These are phyloP conservation scores for Caenorhabditis inopinata DNA, from an alignment of 1,140 invertebrate species.

Conservation along the genomic window DNA sequence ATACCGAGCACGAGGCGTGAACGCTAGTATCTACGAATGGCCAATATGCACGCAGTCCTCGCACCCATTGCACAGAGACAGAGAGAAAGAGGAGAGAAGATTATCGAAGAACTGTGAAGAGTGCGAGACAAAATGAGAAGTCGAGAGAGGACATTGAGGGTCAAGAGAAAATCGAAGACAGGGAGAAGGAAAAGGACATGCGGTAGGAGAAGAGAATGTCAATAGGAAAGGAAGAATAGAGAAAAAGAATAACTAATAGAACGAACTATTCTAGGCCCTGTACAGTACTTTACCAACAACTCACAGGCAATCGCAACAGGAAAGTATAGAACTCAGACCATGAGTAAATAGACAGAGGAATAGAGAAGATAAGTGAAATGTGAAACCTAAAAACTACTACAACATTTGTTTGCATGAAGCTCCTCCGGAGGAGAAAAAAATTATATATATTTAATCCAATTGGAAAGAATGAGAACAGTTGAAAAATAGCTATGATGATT, in stretches of 20 bases:
- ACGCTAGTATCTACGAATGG: too few species aligned
- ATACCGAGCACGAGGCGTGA: too few species aligned
- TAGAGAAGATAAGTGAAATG: background rate
- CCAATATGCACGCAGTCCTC: too few species aligned
- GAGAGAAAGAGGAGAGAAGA: background rate
- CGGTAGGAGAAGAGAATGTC: slow-evolving; percentile 8
- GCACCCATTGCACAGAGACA: too few species aligned
- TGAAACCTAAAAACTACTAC: too few species aligned
- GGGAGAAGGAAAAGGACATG: background rate
- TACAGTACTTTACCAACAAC: background rate
- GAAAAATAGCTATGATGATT: too few species aligned
- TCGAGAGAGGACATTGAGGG: background rate
- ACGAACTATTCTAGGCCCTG: background rate
- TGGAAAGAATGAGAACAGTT: too few species aligned
- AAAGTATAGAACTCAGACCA: too few species aligned
- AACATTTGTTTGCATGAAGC: too few species aligned
- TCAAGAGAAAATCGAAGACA: background rate
- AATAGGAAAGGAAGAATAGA: background rate
- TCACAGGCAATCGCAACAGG: too few species aligned
- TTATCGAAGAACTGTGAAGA: slow-evolving; percentile 19
- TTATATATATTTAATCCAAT: too few species aligned
- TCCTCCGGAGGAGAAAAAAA: too few species aligned
- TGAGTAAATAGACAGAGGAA: background rate
- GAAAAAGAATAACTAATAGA: background rate
- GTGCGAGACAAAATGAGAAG: background rate